Evolutionary conservation across 2,113 vertebrate species (phyloP).

Genomic region (Podarcis muralis): DNA sequence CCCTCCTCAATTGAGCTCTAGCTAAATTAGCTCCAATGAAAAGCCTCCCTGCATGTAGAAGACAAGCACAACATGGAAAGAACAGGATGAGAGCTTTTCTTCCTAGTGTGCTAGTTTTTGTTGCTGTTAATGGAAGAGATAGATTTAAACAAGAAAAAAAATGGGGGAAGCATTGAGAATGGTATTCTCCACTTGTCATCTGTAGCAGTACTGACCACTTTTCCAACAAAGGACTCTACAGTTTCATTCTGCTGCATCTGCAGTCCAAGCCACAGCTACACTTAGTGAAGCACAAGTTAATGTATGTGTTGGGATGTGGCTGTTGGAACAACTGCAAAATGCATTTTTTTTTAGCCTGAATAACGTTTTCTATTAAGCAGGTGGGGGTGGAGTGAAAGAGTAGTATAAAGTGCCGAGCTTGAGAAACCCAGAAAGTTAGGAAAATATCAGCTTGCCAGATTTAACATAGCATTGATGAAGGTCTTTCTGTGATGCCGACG

Average conservation of each 20-base stretch:
- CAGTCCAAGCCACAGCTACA: background rate
- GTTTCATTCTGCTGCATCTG: background rate
- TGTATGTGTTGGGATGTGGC: background rate
- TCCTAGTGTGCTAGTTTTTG: no score
- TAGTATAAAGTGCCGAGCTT: constrained; percentile 15
- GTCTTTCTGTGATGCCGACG: constrained; percentile 29
- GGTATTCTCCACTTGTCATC: background rate
- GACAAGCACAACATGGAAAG: background rate
- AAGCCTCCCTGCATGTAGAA: background rate
- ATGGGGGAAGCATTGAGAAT: background rate
- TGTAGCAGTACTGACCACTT: background rate
- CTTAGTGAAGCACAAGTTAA: background rate
- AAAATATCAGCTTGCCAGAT: constrained; percentile 26
- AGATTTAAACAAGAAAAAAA: no score
- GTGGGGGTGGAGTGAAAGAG: background rate
- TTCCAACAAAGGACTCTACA: background rate
- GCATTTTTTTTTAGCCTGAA: background rate
- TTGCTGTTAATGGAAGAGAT: no score
- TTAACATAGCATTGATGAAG: constrained; percentile 6
- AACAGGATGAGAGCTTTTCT: background rate
- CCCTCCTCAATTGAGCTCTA: no score
- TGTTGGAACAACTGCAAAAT: background rate
- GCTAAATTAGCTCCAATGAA: background rate
- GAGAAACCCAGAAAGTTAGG: constrained; percentile 12
- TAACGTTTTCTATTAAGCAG: background rate